Conservation (phyloP, 2,888 invertebrate genomes). For the Blastobasis lacticolella region DNA sequence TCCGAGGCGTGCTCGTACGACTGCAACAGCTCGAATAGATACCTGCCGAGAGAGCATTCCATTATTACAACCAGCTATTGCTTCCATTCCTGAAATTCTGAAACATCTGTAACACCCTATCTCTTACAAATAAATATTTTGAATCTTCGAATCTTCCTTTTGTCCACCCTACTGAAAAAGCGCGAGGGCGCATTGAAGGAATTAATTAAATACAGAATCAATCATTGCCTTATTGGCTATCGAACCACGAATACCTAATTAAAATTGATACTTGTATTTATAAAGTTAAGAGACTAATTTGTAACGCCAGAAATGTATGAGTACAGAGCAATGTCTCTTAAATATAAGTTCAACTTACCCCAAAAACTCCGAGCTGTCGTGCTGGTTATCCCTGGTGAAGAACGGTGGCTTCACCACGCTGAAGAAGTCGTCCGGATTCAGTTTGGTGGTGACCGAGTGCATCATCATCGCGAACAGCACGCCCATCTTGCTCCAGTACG, state of each 20-base stretch:
- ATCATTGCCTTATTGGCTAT: no score
- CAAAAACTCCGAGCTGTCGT: conserved; percentile 91
- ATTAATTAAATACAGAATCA: no score
- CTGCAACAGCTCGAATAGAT: conserved; percentile 80
- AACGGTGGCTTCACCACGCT: conserved; percentile 83
- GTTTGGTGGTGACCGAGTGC: conserved; percentile 77
- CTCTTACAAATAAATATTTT: no score
- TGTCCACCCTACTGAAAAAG: no score
- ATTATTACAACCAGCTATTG: no score
- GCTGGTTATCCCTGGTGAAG: conserved; percentile 85
- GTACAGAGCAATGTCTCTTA: background rate
- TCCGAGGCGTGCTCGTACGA: conserved; percentile 74
- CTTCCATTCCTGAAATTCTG: no score
- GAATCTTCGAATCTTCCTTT: no score
- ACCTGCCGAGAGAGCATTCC: conserved; percentile 36
- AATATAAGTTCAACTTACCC: conserved; percentile 61
- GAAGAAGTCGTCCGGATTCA: conserved; percentile 83
- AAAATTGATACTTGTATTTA: no score
- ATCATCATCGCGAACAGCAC: conserved; percentile 82
- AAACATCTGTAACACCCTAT: no score
- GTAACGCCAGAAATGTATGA: background rate
- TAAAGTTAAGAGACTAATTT: background rate
- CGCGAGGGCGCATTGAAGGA: no score
- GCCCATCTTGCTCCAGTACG: conserved; percentile 79
- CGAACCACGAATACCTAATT: no score